Evolutionary conservation across 2,888 invertebrate species (phyloP).

Genomic region (Carcina quercana): DNA sequence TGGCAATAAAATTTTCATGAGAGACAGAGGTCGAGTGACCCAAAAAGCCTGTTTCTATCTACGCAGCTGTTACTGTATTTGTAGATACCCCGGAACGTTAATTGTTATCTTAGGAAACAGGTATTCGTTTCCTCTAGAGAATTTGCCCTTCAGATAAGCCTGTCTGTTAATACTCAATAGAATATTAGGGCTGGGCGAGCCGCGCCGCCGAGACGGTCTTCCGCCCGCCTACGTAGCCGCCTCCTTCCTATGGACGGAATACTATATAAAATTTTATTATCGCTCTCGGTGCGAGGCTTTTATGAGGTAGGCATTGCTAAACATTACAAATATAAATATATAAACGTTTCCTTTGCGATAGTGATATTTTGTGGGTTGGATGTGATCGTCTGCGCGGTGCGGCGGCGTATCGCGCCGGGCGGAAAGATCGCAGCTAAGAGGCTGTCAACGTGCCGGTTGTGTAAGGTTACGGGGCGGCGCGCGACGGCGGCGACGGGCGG

Average conservation of each 20-base stretch:
- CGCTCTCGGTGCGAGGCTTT: conserved; percentile 13
- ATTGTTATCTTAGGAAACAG: conserved; percentile 1
- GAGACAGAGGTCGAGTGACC: no score
- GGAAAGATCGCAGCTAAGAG: conserved; percentile 43
- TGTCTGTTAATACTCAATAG: conserved; percentile 32
- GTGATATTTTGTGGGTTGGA: neutral
- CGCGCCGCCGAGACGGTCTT: conserved; percentile 30
- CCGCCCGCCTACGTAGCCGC: conserved; percentile 26
- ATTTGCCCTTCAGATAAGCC: conserved; percentile 29
- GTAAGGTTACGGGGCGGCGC: conserved; percentile 51
- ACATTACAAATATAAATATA: neutral
- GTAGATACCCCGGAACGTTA: no score
- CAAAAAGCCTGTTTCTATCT: no score
- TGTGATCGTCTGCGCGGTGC: neutral
- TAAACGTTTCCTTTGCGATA: no score
- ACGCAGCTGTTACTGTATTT: no score
- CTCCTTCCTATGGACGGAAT: conserved; percentile 29
- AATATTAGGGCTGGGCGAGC: conserved; percentile 30
- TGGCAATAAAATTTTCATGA: no score
- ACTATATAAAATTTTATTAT: conserved; percentile 35
- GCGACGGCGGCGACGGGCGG: conserved; percentile 36
- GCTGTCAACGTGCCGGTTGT: conserved; percentile 60
- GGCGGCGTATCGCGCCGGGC: conserved; percentile 24
- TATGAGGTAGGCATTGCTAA: conserved; percentile 8
- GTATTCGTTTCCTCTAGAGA: conserved; percentile 18